Conservation (phyloP, 2,113 vertebrate genomes). For the Tragelaphus strepsiceros region DNA sequence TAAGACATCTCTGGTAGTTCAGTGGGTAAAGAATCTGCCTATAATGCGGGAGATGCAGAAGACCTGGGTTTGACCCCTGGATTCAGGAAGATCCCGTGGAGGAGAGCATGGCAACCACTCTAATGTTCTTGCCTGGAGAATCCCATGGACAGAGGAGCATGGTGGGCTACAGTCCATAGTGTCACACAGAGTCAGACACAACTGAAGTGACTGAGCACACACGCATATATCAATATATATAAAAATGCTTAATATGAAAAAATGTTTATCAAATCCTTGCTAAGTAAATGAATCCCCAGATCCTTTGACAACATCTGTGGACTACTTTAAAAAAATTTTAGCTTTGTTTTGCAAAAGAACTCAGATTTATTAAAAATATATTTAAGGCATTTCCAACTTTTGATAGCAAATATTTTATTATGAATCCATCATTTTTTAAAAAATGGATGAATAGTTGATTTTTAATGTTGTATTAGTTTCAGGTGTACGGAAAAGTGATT, state of each 20-base stretch:
- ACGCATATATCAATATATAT: neutral
- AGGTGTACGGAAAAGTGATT: neutral
- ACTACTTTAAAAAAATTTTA: neutral
- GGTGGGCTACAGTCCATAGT: neutral
- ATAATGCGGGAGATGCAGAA: neutral
- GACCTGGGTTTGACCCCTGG: neutral
- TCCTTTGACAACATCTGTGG: neutral
- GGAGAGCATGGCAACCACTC: neutral
- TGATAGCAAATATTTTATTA: neutral
- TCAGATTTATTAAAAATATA: neutral
- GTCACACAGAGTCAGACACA: neutral
- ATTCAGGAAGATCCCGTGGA: neutral
- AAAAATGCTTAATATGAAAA: neutral
- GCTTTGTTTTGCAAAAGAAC: neutral
- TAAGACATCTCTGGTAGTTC: neutral
- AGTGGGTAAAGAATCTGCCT: neutral
- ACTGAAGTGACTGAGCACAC: neutral
- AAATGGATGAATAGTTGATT: neutral
- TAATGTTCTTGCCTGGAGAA: neutral
- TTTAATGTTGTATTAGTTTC: neutral
- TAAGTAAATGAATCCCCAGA: neutral
- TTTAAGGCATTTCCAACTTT: neutral
- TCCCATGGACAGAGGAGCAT: neutral
- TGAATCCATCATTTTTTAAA: neutral
- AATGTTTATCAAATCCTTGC: neutral